Evolutionary conservation across 2,888 invertebrate genomes (phyloP), one percentile per base, ranked within the genome.

Genomic region (Agonopterix alstromeriana): DNA sequence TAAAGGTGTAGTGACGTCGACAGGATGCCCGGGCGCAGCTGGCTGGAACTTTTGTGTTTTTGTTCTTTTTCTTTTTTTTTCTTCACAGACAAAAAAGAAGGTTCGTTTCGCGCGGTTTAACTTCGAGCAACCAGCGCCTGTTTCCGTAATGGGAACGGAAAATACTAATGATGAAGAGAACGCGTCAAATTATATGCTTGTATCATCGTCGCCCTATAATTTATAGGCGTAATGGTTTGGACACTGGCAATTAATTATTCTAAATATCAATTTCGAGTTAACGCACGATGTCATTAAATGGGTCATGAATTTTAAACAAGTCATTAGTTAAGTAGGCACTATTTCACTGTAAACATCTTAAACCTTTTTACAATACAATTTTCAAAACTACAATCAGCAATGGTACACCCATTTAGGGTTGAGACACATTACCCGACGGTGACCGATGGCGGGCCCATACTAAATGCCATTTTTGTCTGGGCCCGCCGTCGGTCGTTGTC

Each of bases 21-120:
- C 86, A 86, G 87, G 86, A 87, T 86, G 85, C 85, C 67, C 82
- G 66, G 65, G 78, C 84, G 87, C 87, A 87, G 86, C 86, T 87
- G 87, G 83, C 72, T 83, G 82, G 81, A 78, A 82, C 80, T 73
- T 81, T 83, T 73, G 73, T 76, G 61, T 81, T 77, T 77, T 80
- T 74, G 61, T 74, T 72, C 66, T 70, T 27, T 27, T 27, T 17
- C 17, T 3, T 17, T 14, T 17, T 27, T 27, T 27, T 27, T 27
- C 27, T 27, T 27, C 27, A 27, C 27, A 27, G 27, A 73, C 68
- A 82, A 78, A 82, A n/a, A 85, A 85, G 78, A 65, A 79, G 70
- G 76, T 77, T 77, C 73, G 82, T 81, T 86, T 84, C 80, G 85
- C 82, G 80, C 77, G 77, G 77, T 73, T 84, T 80, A 72, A 66